These are phyloP conservation scores for Dryoscopus gambensis DNA, from an alignment of 2,113 vertebrate genomes.

Conservation along the genomic window DNA sequence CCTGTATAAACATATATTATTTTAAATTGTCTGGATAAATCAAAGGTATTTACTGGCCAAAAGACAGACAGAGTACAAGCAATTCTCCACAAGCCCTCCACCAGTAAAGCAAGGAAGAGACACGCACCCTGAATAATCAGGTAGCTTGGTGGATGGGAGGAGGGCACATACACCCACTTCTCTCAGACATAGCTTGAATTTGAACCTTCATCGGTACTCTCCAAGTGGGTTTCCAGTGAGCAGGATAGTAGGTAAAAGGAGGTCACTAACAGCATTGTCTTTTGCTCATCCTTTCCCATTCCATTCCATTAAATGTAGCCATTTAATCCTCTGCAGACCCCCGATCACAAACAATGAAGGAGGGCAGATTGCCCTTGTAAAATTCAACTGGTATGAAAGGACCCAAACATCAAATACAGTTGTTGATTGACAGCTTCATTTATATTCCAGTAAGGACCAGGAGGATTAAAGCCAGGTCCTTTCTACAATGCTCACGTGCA, in stretches of 20 bases:
- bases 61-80: neutral
- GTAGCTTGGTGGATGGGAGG: neutral
- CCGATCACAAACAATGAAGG: neutral
- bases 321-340: neutral
- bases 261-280: neutral
- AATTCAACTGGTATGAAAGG: neutral
- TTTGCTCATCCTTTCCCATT: neutral
- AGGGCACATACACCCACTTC: neutral
- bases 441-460: neutral
- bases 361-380: neutral
- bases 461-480: neutral
- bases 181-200: neutral
- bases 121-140: neutral
- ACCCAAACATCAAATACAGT: neutral
- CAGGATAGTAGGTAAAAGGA: neutral
- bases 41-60: neutral
- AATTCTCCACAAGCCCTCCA: neutral
- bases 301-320: neutral
- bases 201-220: neutral
- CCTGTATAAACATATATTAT: neutral
- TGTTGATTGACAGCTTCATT: neutral
- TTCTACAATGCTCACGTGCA: fast-evolving
- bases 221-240: neutral
- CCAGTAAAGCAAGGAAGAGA: neutral
- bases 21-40: neutral